These are phyloP conservation scores for Tenthredo scrophulariae DNA, from an alignment of 2,888 invertebrate genomes.

Conservation along the genomic window DNA sequence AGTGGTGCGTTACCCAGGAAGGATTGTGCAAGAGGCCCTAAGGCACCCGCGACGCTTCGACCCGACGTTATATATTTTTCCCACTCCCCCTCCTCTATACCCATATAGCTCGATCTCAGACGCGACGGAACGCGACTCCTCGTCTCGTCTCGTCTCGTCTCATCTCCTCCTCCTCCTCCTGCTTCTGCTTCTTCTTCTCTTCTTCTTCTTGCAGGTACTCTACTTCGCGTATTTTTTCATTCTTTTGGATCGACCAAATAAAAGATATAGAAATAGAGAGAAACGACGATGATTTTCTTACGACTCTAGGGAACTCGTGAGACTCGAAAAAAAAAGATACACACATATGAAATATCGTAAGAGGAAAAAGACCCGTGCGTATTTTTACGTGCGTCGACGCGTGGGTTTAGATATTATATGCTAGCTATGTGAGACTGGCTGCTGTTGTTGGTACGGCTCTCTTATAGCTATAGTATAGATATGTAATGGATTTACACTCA, in stretches of 20 bases:
- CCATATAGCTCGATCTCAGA: no score
- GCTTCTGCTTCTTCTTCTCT: not conserved
- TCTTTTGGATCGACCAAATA: not conserved
- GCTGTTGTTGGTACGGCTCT: no score
- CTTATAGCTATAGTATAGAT: not conserved
- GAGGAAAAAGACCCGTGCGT: constrained; percentile 1
- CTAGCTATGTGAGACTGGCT: not conserved
- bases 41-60: constrained; percentile 1
- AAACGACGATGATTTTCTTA: constrained; percentile 6
- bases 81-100: not conserved
- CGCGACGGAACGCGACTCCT: not conserved
- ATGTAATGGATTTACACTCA: not conserved
- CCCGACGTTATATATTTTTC: not conserved
- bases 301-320: not conserved
- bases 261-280: not conserved
- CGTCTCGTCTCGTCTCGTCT: not conserved
- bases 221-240: no score
- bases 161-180: not conserved
- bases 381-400: constrained; percentile 43
- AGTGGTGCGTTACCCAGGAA: constrained; percentile 67
- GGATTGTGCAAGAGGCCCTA: constrained; percentile 55
- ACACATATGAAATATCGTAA: not conserved
- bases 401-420: constrained; percentile 17
- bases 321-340: not conserved
- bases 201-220: not conserved